phyloP scores from a whole-genome alignment of 2,113 vertebrate species.

The Alligator mississippiensis region DNA sequence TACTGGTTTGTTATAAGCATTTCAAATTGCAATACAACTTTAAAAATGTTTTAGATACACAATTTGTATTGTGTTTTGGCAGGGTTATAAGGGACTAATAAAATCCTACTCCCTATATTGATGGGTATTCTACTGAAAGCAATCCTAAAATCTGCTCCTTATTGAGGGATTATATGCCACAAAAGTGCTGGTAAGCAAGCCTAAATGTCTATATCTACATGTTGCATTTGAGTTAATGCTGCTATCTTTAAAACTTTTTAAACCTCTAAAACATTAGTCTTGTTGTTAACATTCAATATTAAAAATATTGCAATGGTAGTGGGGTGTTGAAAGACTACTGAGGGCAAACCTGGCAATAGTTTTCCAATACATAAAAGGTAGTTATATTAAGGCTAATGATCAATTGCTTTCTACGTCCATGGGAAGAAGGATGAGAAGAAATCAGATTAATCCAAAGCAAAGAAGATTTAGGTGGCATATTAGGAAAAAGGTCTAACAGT shows the following conservation, averaged over 20 bases:
- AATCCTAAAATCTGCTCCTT: neutral
- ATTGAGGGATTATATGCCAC: neutral
- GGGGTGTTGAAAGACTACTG: neutral
- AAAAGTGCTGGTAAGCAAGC: neutral
- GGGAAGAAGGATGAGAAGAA: neutral
- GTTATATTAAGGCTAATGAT: neutral
- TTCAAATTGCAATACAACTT: neutral
- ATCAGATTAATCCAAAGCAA: neutral
- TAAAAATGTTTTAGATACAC: neutral
- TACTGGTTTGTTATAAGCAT: neutral
- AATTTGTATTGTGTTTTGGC: neutral
- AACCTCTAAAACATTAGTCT: neutral
- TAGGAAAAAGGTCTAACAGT: neutral
- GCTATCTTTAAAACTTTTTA: neutral
- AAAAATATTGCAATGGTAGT: neutral
- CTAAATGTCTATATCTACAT: neutral
- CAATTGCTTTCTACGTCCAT: neutral
- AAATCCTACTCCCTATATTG: neutral
- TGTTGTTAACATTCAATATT: neutral
- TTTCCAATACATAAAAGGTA: neutral
- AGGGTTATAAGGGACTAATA: neutral
- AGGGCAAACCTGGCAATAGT: neutral
- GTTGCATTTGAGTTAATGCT: neutral
- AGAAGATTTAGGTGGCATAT: neutral
- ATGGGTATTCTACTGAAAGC: fast-evolving